Percentiles rank a stretch among this genome's conserved stretches.
Evolutionary conservation across 2,797 vertebrate species (phyloP).

Genomic region (Enteromius treurensis): DNA sequence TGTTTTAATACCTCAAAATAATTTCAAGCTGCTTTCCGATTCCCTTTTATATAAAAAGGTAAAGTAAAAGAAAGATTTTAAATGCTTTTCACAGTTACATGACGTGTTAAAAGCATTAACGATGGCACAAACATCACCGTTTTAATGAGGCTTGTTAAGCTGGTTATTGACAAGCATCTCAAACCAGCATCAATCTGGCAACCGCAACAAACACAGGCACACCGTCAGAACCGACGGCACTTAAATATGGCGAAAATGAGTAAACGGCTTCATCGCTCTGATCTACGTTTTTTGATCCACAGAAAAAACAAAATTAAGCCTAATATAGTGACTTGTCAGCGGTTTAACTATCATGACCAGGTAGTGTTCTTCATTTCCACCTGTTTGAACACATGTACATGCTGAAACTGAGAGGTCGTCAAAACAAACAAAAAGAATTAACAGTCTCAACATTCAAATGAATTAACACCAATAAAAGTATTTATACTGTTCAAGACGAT

Average conservation of each 20-base stretch:
- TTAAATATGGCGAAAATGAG: not conserved
- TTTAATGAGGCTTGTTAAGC: conserved; percentile 14
- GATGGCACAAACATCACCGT: conserved; percentile 11
- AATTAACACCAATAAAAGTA: not conserved
- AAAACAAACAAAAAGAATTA: not conserved
- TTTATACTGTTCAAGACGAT: not conserved
- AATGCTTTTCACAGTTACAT: conserved; percentile 33
- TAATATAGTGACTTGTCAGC: not conserved
- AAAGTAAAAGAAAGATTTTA: conserved; percentile 3
- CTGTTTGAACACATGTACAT: conserved; percentile 19
- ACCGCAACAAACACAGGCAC: not conserved
- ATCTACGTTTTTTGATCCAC: not conserved
- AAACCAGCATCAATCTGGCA: conserved; percentile 9
- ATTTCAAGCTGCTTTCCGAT: not conserved
- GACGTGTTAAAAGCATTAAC: conserved; percentile 16
- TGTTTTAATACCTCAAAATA: not conserved
- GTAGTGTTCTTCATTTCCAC: conserved; percentile 35
- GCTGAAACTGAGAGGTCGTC: not conserved
- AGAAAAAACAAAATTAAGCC: not conserved
- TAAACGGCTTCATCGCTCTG: not conserved
- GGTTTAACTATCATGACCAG: not conserved
- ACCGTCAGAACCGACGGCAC: conserved; percentile 19
- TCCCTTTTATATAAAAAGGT: not conserved
- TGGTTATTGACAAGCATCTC: not conserved
- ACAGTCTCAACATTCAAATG: not conserved